Percentiles rank a stretch among this genome's conserved stretches.
phyloP scores from a whole-genome alignment of 2,113 vertebrate species.

The Potamarius usumacintae region DNA sequence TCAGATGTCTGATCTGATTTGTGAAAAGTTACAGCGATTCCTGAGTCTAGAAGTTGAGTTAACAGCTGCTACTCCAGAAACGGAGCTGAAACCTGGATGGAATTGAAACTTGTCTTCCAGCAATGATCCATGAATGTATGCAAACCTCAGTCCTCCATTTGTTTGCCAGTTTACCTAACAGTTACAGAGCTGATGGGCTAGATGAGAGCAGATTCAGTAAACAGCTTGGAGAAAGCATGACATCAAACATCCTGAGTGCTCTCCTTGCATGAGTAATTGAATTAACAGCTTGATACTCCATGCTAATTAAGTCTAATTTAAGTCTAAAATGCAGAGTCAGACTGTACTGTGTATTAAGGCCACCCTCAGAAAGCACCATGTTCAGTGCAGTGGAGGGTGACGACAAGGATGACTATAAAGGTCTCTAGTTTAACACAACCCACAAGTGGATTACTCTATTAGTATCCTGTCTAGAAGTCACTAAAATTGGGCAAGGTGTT shows the following conservation, averaged over 20 bases:
- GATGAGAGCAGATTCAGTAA: background rate
- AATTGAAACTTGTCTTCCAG: background rate
- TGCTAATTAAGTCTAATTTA: background rate
- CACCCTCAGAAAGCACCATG: background rate
- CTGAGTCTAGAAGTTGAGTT: background rate
- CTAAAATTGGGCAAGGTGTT: background rate
- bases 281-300: slow-evolving; percentile 25
- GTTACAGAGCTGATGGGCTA: background rate
- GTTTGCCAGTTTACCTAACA: background rate
- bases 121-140: background rate
- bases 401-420: slow-evolving; percentile 1
- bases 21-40: background rate
- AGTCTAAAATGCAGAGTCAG: slow-evolving; percentile 9
- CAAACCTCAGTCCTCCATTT: background rate
- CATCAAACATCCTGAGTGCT: background rate
- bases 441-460: slow-evolving; percentile 26
- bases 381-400: background rate
- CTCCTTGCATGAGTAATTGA: slow-evolving; percentile 34
- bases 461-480: slow-evolving; percentile 8
- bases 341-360: background rate
- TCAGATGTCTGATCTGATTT: background rate
- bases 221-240: slow-evolving; percentile 1
- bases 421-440: slow-evolving; percentile 15
- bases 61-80: background rate
- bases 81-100: background rate